These are phyloP conservation scores for Alces alces DNA, from an alignment of 2,113 vertebrate species.

Conservation along the genomic window DNA sequence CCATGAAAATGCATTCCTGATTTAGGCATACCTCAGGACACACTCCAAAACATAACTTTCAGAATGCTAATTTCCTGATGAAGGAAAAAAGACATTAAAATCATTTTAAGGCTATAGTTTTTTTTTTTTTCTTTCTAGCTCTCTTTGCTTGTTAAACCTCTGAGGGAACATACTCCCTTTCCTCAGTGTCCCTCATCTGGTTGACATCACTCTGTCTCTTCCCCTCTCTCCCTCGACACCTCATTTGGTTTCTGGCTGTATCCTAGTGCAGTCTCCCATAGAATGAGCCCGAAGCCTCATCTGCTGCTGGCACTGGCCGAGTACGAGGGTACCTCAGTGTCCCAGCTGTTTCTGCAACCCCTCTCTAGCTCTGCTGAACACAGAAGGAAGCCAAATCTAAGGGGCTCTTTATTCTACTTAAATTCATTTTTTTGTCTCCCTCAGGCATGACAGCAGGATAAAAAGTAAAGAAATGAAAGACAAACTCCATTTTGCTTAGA, in stretches of 20 bases:
- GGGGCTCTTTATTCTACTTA: background rate
- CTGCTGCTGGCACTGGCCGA: background rate
- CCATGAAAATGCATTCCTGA: constrained; percentile 62
- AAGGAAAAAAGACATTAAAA: constrained; percentile 32
- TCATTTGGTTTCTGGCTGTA: background rate
- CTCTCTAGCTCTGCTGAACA: background rate
- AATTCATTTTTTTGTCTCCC: background rate
- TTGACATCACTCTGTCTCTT: background rate
- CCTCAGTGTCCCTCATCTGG: background rate
- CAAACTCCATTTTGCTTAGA: background rate
- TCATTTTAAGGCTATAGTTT: background rate
- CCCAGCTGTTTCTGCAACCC: background rate
- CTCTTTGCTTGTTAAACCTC: background rate
- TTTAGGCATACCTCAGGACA: constrained; percentile 54
- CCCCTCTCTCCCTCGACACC: too few relatives aligned
- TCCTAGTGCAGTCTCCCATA: background rate
- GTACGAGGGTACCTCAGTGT: background rate
- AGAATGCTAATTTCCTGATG: constrained; percentile 51
- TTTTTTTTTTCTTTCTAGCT: background rate
- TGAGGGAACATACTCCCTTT: background rate
- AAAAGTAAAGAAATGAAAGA: background rate
- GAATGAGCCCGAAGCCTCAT: background rate
- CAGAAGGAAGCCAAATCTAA: background rate
- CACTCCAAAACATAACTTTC: constrained; percentile 40
- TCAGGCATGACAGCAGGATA: background rate